Base-by-base conservation (phyloP, 2,888 invertebrate genomes). In the Trichopoda pennipes region DNA sequence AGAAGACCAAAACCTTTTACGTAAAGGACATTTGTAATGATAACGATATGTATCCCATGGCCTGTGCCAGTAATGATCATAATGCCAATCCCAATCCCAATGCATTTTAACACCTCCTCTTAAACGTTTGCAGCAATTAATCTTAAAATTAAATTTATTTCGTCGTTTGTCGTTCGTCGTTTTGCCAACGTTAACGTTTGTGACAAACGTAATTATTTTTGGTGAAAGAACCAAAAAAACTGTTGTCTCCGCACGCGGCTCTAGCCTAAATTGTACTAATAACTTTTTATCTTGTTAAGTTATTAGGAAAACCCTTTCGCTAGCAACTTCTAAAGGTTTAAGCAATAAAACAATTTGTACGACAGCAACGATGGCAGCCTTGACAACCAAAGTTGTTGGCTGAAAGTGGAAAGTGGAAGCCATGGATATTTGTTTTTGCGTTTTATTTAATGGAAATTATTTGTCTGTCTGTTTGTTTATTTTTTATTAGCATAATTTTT, bases 141-240 rank as follows among this genome's bases (percentile, higher is more conserved):
- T 68, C 51, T 49, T 58, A 44, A 55, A 78, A 63, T 21, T 47
- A n/a, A 16, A 23, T 42, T 35, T 35, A n/a, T 2, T 61, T 28
- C 38, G 61, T 81, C 69, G 84, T 84, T 84, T n/a, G n/a, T n/a
- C n/a, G n/a, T n/a, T n/a, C n/a, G n/a, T n/a, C 76, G 78, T 83
- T 81, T 70, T 68, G 81, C 78, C 78, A 81, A 66, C 81, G 80
- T 79, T 81, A 75, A 78, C 85, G 86, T 87, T 86, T 60, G 6
- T 28, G 85, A 87, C 89, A 89, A 86, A 86, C 88, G 86, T 83
- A 79, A 80, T 68, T 84, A 83, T 85, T 85, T 89, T 88, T 89
- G 88, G 89, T 86, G 85, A 77, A 70, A 16, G 47, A 49, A 86
- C 89, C 88, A 89, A 89, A 88, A 88, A 88, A 88, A 89, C 84